Conservation (phyloP, 2,888 invertebrate genomes). For the Platycheirus rosarum region DNA sequence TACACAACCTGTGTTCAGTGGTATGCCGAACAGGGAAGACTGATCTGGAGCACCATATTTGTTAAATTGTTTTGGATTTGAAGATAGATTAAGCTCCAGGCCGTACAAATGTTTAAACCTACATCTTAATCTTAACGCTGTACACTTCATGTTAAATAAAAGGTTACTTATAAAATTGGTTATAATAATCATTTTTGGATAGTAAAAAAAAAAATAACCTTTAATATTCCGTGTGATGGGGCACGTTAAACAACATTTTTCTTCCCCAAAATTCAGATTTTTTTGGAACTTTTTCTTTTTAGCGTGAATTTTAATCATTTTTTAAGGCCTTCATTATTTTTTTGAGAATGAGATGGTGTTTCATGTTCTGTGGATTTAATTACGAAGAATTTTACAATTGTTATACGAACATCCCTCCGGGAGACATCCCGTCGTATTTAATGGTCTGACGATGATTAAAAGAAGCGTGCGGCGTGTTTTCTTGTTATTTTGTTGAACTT, state of each 20-base stretch:
- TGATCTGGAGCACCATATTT: too few relatives aligned
- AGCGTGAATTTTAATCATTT: background rate
- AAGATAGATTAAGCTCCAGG: too few relatives aligned
- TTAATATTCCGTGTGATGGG: conserved; percentile 9
- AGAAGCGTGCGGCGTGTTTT: conserved; percentile 15
- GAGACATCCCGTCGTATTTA: conserved; percentile 65
- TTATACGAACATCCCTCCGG: conserved; percentile 44
- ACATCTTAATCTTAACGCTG: too few relatives aligned
- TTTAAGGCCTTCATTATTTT: background rate
- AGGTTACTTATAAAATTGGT: too few relatives aligned
- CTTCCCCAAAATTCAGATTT: background rate
- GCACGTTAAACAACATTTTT: background rate
- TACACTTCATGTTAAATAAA: too few relatives aligned
- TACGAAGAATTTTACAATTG: conserved; percentile 56
- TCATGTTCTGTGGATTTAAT: conserved; percentile 56
- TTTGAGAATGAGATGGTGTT: conserved; percentile 13
- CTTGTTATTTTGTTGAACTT: conserved; percentile 46
- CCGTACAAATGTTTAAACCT: too few relatives aligned
- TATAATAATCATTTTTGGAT: too few relatives aligned
- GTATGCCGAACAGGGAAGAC: background rate
- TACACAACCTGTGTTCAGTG: background rate
- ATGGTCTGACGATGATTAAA: conserved; percentile 57
- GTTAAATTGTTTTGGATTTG: too few relatives aligned
- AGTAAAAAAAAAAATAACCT: background rate
- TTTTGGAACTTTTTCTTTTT: conserved; percentile 1